These are phyloP conservation scores for Apteryx owenii DNA, from an alignment of 2,113 vertebrate species.

Conservation along the genomic window DNA sequence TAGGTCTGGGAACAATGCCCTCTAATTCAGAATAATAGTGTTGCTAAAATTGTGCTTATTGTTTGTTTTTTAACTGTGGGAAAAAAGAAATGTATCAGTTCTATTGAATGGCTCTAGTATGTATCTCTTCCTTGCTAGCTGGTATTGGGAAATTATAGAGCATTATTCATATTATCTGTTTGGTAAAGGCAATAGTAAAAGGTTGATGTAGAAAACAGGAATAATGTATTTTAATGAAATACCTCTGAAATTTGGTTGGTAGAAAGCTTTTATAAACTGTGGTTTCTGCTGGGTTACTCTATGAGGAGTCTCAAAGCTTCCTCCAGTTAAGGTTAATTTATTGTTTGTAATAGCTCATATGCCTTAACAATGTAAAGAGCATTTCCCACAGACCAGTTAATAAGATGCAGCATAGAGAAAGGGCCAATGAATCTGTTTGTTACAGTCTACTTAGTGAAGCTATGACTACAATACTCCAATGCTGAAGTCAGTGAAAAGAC, in stretches of 20 bases:
- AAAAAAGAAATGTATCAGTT: not conserved
- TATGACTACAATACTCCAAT: slow-evolving; percentile 45
- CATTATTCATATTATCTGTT: not conserved
- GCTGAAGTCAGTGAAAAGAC: slow-evolving; percentile 78
- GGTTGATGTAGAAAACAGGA: not conserved
- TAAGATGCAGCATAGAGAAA: slow-evolving; percentile 66
- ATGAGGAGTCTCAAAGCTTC: slow-evolving; percentile 31
- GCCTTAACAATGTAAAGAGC: slow-evolving; percentile 39
- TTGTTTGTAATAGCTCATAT: slow-evolving; percentile 28
- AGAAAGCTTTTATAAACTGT: slow-evolving; percentile 8
- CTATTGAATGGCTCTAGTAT: not conserved
- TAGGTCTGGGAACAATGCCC: not conserved
- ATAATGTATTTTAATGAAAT: slow-evolving; percentile 1
- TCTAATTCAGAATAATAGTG: not conserved
- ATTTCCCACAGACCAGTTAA: slow-evolving; percentile 64
- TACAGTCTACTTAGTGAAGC: slow-evolving; percentile 71
- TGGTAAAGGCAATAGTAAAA: not conserved
- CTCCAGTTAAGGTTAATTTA: slow-evolving; percentile 46
- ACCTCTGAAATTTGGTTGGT: not conserved
- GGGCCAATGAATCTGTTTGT: slow-evolving; percentile 74
- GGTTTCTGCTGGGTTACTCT: slow-evolving; percentile 2
- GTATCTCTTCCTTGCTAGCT: not conserved
- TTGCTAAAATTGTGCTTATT: not conserved
- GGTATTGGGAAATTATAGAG: not conserved
- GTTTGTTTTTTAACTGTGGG: not conserved